phyloP scores from a whole-genome alignment of 1,140 invertebrate species.

The Leguminivora glycinivorella region DNA sequence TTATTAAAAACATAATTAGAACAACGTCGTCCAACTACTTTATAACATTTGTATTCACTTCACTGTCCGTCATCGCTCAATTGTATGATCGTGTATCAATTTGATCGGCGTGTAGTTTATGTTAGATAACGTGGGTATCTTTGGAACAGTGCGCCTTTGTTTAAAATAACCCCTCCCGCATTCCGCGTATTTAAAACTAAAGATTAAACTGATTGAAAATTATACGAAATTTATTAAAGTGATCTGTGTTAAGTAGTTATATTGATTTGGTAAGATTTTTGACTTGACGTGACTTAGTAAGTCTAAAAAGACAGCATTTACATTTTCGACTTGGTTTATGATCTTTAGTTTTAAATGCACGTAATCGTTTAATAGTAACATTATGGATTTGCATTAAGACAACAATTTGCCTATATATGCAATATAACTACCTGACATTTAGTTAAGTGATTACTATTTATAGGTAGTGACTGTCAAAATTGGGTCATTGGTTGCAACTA shows the following conservation, averaged over 20 bases:
- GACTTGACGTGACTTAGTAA: neutral
- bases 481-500: neutral
- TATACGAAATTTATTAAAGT: neutral
- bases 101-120: neutral
- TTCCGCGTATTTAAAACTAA: neutral
- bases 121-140: neutral
- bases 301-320: neutral
- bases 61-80: neutral
- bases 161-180: neutral
- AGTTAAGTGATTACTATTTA: slow-evolving; percentile 5
- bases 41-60: too few species aligned
- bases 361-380: neutral
- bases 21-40: too few species aligned
- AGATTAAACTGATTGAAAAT: neutral
- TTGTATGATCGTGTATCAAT: neutral
- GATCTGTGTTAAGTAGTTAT: neutral
- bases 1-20: too few species aligned
- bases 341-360: neutral
- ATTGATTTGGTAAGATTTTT: neutral
- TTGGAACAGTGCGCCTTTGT: neutral
- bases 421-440: neutral
- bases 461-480: neutral
- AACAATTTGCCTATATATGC: neutral
- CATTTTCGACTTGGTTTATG: neutral
- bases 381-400: slow-evolving; percentile 2